Evolutionary conservation across 1,140 invertebrate species (phyloP).

Genomic region (Ylistrum balloti): DNA sequence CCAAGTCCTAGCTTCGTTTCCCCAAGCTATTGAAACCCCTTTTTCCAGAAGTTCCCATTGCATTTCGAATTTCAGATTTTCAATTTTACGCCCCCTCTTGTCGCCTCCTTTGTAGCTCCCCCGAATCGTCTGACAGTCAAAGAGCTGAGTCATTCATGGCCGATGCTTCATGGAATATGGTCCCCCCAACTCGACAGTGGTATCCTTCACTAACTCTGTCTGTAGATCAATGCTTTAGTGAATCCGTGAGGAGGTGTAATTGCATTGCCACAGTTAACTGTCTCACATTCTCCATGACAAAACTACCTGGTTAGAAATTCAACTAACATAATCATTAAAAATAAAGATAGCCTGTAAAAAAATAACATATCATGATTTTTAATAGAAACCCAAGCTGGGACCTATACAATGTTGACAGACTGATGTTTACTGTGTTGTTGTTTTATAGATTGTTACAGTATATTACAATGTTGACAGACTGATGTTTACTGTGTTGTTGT

Average conservation of each 20-base stretch:
- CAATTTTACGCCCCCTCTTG: background rate
- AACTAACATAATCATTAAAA: background rate
- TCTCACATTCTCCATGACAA: background rate
- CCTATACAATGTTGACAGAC: no score
- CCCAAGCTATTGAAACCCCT: no score
- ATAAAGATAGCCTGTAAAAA: background rate
- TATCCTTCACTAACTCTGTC: background rate
- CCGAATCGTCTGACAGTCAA: background rate
- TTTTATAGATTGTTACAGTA: no score
- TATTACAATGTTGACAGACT: no score
- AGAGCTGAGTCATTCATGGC: background rate
- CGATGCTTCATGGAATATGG: background rate
- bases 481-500: no score
- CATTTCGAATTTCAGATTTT: no score
- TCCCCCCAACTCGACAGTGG: background rate
- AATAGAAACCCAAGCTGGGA: no score
- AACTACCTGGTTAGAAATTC: conserved; percentile 5
- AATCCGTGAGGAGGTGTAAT: background rate
- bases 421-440: no score
- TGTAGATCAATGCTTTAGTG: background rate
- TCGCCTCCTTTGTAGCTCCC: background rate
- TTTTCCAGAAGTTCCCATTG: no score
- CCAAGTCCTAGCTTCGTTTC: no score
- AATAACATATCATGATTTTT: background rate
- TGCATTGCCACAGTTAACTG: background rate